A percentile compares a stretch with the other conserved stretches of the same genome.
phyloP scores from a whole-genome alignment of 2,113 vertebrate genomes.

The Pampusana beccarii region DNA sequence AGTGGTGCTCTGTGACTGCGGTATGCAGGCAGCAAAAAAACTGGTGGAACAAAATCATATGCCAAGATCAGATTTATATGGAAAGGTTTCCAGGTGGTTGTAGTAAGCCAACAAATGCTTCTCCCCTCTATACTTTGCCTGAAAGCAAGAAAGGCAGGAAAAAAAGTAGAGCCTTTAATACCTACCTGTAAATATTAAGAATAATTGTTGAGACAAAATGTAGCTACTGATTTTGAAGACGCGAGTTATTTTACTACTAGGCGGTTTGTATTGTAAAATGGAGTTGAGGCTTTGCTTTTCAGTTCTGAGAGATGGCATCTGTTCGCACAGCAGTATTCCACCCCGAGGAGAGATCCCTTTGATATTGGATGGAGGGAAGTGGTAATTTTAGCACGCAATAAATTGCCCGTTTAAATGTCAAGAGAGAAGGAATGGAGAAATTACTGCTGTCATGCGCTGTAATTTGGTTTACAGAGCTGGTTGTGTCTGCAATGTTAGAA shows the following conservation, averaged over 20 bases:
- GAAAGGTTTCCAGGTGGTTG: neutral
- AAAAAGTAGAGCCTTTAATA: neutral
- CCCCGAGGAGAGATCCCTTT: constrained; percentile 15
- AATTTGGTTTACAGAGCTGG: neutral
- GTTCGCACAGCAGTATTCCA: neutral
- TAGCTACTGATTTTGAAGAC: neutral
- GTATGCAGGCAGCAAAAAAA: neutral
- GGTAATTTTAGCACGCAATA: constrained; percentile 45
- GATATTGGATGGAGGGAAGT: neutral
- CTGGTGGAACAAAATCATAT: neutral
- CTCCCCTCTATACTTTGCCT: neutral
- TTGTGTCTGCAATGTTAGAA: neutral
- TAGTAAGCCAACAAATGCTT: neutral
- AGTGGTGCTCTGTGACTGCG: neutral
- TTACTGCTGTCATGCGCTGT: neutral
- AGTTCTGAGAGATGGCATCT: constrained; percentile 26
- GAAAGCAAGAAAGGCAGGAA: neutral
- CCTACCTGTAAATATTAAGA: neutral
- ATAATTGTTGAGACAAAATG: neutral
- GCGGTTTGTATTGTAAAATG: neutral
- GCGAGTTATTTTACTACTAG: neutral
- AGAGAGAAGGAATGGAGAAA: constrained; percentile 3
- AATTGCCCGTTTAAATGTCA: constrained; percentile 47
- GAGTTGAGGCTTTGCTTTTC: neutral
- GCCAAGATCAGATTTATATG: neutral